A percentile compares a stretch with the other conserved stretches of the same genome.
These are phyloP conservation scores for Trinectes maculatus DNA, from an alignment of 2,113 vertebrate genomes.

Conservation along the genomic window DNA sequence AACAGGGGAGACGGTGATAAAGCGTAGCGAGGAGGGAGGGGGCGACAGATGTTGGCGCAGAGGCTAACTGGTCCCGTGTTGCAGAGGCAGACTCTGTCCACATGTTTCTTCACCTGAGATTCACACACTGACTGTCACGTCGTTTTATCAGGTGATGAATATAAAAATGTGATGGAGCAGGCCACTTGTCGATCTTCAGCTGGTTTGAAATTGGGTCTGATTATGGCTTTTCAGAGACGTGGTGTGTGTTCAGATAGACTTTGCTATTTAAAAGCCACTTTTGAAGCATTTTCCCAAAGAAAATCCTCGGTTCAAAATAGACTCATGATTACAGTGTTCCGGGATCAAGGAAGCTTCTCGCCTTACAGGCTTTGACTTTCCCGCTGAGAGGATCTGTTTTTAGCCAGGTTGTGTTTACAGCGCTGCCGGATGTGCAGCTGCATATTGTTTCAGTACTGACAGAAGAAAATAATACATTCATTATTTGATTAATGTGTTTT, in stretches of 20 bases:
- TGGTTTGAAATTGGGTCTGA: no score
- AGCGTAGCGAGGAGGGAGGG: slow-evolving; percentile 38
- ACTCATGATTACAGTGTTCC: slow-evolving; percentile 2
- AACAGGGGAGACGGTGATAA: slow-evolving; percentile 12
- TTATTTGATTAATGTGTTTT: no score
- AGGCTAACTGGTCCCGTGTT: slow-evolving; percentile 11
- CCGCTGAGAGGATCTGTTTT: slow-evolving; percentile 7
- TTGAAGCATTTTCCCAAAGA: slow-evolving; percentile 18
- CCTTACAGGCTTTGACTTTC: slow-evolving; percentile 22
- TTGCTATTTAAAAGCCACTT: no score
- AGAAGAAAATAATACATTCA: not conserved
- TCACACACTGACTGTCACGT: no score
- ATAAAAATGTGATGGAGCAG: no score
- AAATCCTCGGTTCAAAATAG: slow-evolving; percentile 33
- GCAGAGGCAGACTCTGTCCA: not conserved
- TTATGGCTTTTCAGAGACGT: no score
- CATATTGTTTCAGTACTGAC: not conserved
- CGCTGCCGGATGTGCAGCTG: slow-evolving; percentile 5
- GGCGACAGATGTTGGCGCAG: slow-evolving; percentile 34
- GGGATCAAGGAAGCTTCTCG: slow-evolving; percentile 12
- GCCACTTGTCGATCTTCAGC: no score
- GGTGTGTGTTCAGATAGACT: slow-evolving; percentile 32
- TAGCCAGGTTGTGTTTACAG: not conserved
- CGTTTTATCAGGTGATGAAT: no score
- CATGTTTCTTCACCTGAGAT: no score